Evolutionary conservation across 2,113 vertebrate species (phyloP).

Genomic region (Sceloporus undulatus): DNA sequence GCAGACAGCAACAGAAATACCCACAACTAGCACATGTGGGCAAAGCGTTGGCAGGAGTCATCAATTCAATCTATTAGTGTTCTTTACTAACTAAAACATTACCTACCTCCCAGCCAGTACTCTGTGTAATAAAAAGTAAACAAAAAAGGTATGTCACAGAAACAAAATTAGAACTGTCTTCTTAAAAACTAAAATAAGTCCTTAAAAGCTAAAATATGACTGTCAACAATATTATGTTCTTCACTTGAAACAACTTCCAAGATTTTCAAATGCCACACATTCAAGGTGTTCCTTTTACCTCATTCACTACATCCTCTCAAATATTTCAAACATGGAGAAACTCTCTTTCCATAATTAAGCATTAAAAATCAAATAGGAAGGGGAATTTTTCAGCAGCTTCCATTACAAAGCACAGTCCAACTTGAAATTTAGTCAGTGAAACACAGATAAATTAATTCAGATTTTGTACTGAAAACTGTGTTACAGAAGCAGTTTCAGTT

Average conservation of each 20-base stretch:
- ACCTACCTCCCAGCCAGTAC: conserved; percentile 99
- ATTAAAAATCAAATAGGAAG: conserved; percentile 13
- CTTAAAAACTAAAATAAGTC: conserved; percentile 67
- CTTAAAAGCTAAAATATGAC: conserved; percentile 73
- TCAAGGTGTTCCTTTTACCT: neutral
- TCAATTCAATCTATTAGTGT: conserved; percentile 84
- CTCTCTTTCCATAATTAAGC: neutral
- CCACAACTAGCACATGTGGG: conserved; percentile 93
- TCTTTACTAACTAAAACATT: conserved; percentile 86
- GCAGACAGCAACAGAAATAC: conserved; percentile 90
- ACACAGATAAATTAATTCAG: neutral
- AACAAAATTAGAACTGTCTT: conserved; percentile 69
- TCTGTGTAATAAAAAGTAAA: conserved; percentile 95
- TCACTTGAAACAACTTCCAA: conserved; percentile 46
- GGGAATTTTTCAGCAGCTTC: neutral
- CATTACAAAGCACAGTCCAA: neutral
- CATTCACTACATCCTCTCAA: conserved; percentile 16
- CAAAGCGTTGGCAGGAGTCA: conserved; percentile 87
- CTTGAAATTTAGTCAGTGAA: neutral
- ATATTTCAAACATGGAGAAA: neutral
- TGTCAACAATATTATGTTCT: conserved; percentile 56
- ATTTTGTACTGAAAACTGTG: neutral
- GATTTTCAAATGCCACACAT: conserved; percentile 49
- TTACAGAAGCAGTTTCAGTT: neutral
- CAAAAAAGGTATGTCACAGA: conserved; percentile 81